Conservation (phyloP, 2,797 vertebrate species). For the Gymnopithys bicolor region DNA sequence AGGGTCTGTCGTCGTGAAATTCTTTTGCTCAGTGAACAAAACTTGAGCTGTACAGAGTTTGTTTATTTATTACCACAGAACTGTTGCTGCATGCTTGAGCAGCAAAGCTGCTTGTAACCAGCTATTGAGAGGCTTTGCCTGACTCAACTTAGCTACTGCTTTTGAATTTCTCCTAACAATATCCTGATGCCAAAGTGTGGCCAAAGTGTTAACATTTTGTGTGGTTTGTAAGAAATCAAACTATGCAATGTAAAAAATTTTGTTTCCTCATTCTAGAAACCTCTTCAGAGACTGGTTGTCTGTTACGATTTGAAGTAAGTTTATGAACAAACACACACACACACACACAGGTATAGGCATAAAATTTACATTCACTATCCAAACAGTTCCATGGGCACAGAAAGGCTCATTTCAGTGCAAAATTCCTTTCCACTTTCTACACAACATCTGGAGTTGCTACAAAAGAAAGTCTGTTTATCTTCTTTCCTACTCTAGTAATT, state of each 20-base stretch:
- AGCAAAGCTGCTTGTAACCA: not conserved
- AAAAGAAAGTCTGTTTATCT: not conserved
- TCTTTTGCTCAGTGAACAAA: not conserved
- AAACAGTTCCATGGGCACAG: not conserved
- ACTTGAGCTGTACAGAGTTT: not conserved
- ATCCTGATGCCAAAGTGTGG: not conserved
- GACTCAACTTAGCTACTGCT: not conserved
- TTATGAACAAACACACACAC: conserved; percentile 3
- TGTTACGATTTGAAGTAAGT: not conserved
- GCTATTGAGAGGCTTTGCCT: not conserved
- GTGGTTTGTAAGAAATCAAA: not conserved
- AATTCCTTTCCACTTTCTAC: not conserved
- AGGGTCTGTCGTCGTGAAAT: not conserved
- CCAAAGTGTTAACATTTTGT: not conserved
- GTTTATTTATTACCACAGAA: not conserved
- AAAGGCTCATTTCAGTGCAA: conserved; percentile 14
- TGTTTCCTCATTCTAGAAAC: conserved; percentile 2
- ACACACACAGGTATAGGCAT: not conserved
- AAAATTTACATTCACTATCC: not conserved
- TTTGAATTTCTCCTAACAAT: not conserved
- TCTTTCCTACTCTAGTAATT: not conserved
- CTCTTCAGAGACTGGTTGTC: not conserved
- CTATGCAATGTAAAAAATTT: not conserved
- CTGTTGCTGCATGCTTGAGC: not conserved
- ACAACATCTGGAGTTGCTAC: not conserved